Evolutionary conservation across 2,797 vertebrate genomes (phyloP), one percentile per base, ranked within the genome.

Genomic region (Ctenopoma multispine): DNA sequence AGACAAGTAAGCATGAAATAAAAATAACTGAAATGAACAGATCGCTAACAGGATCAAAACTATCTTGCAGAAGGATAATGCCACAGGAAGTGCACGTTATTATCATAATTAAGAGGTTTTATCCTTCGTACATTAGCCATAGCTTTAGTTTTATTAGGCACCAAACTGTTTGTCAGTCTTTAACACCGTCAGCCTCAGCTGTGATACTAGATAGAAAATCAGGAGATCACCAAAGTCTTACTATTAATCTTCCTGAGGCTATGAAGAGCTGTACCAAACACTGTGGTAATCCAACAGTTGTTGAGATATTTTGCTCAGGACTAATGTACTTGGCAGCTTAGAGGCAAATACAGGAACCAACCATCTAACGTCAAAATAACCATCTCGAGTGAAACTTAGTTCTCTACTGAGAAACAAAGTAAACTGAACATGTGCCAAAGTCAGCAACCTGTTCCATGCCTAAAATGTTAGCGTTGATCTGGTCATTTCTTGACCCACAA

Each of bases 201-300:
- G 12, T 20, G 15, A 15, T 7, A 20, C 29, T 21, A 15, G 31
- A 48, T 47, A 17, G 50, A 50, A 63, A 36, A 47, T 36, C 13
- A 48, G 7, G 6, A 20, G 5, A 49, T 12, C 34, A 11, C 31
- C 8, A n/a, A 23, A 27, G 31, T 27, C 13, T 51, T 15, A 44
- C 1, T n/a, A 41, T 13, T 20, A 12, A n/a, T 57, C 36, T 12
- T 56, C 20, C 7, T 9, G 10, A 18, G 51, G 17, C 18, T 46
- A 17, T 14, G n/a, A 17, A 55, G 5, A 15, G 41, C n/a, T 43
- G 4, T 18, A 17, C 18, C 21, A 44, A 64, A 46, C 18, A 24
- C 49, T 66, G 56, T 21, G 34, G 48, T 3, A 49, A 68, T 68
- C 21, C 12, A 43, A 62, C 31, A 54, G 49, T 13, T 54, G 31